A percentile compares a stretch with the other conserved stretches of the same genome.
These are phyloP conservation scores for Chromis chromis DNA, from an alignment of 2,797 vertebrate genomes.

Conservation along the genomic window DNA sequence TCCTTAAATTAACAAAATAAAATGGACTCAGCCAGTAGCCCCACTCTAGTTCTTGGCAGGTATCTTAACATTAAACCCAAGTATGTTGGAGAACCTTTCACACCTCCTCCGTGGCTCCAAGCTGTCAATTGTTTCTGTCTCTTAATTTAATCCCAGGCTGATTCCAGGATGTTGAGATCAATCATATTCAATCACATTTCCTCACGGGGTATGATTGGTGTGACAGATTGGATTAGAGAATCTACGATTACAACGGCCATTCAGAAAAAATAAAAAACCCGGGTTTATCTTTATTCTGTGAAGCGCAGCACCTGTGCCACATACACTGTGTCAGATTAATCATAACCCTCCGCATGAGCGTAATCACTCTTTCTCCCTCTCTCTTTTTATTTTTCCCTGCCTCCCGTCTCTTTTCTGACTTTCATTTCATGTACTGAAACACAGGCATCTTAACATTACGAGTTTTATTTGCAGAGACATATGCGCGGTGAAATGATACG, in stretches of 20 bases:
- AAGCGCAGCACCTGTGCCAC: conserved; percentile 70
- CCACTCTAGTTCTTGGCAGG: too few relatives aligned
- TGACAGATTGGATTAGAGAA: conserved; percentile 68
- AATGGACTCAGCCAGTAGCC: too few relatives aligned
- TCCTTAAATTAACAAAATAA: too few relatives aligned
- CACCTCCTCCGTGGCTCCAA: conserved; percentile 11
- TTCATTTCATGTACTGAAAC: background rate
- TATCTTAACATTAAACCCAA: background rate
- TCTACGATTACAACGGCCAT: conserved; percentile 62
- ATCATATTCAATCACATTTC: conserved; percentile 43
- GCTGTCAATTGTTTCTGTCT: conserved; percentile 28
- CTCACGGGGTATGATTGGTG: conserved; percentile 37
- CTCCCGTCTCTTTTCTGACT: conserved; percentile 15
- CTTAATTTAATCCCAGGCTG: conserved; percentile 19
- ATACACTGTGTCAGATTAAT: conserved; percentile 69
- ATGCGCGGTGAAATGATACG: conserved; percentile 12
- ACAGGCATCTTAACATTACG: background rate
- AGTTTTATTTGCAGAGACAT: conserved; percentile 24
- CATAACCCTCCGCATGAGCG: conserved; percentile 44
- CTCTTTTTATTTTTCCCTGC: background rate
- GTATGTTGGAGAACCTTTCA: background rate
- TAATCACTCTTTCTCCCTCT: conserved; percentile 12
- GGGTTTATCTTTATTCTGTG: conserved; percentile 70
- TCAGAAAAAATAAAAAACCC: conserved; percentile 42
- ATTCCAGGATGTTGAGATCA: conserved; percentile 29